These are phyloP conservation scores for Microtus pennsylvanicus DNA, from an alignment of 2,113 vertebrate species.

Conservation along the genomic window DNA sequence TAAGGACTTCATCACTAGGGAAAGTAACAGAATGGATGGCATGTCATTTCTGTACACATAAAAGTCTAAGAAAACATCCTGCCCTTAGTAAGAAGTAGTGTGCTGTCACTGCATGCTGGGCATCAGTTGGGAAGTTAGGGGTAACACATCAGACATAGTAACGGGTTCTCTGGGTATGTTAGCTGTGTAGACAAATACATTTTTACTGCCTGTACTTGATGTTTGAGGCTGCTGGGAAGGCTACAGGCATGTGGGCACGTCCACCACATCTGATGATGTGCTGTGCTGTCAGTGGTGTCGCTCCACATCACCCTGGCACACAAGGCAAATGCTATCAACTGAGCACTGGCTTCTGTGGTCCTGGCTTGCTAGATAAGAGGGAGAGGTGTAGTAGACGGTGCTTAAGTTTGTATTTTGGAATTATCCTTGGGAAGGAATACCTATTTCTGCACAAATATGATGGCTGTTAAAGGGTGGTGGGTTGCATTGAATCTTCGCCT, in stretches of 20 bases:
- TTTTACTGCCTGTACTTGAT: neutral
- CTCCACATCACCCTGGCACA: neutral
- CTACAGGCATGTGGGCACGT: too few relatives aligned
- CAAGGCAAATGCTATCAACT: neutral
- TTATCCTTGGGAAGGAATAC: neutral
- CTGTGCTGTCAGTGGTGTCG: neutral
- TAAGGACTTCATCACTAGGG: too few relatives aligned
- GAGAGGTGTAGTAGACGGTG: neutral
- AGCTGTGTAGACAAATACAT: neutral
- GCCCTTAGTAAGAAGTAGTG: neutral
- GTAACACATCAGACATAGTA: neutral
- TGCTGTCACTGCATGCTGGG: neutral
- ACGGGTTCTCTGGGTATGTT: neutral
- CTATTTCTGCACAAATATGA: neutral
- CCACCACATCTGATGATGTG: neutral
- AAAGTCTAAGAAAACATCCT: neutral
- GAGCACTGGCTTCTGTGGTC: neutral
- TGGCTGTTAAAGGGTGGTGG: neutral
- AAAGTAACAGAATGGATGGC: too few relatives aligned
- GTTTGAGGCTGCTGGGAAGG: neutral
- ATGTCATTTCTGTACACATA: too few relatives aligned
- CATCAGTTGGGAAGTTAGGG: neutral
- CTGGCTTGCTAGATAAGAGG: neutral
- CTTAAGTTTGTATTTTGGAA: neutral
- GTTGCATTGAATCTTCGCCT: neutral